Conservation (phyloP, 2,113 vertebrate genomes). For the Neotoma lepida region DNA sequence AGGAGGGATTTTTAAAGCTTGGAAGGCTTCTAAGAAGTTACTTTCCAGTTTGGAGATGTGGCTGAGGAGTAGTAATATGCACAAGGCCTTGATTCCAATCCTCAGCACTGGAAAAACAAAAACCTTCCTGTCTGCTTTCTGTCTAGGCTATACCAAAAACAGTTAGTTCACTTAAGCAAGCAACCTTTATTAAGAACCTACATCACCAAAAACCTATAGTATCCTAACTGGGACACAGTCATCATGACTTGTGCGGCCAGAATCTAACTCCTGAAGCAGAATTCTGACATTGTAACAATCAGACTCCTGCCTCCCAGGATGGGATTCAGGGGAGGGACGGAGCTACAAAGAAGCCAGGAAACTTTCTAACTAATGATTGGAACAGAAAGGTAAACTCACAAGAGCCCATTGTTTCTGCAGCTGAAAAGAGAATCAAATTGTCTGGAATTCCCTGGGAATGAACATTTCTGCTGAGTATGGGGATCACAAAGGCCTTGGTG, state of each 20-base stretch:
- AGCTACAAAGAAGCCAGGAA: background rate
- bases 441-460: background rate
- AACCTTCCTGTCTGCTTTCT: slow-evolving; percentile 27
- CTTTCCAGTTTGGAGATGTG: background rate
- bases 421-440: slow-evolving; percentile 15
- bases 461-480: background rate
- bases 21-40: slow-evolving; percentile 36
- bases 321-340: background rate
- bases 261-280: background rate
- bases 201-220: background rate
- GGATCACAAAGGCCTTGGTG: background rate
- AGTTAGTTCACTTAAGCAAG: slow-evolving; percentile 23
- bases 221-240: background rate
- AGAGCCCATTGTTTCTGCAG: background rate
- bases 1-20: background rate
- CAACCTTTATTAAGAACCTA: background rate
- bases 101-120: background rate
- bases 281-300: background rate
- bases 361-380: slow-evolving; percentile 35
- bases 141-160: background rate
- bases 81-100: background rate
- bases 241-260: background rate
- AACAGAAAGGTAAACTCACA: background rate
- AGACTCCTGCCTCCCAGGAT: background rate
- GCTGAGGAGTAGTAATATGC: background rate